These are phyloP conservation scores for Eubasilissa regina DNA, from an alignment of 1,140 invertebrate species.

Conservation along the genomic window DNA sequence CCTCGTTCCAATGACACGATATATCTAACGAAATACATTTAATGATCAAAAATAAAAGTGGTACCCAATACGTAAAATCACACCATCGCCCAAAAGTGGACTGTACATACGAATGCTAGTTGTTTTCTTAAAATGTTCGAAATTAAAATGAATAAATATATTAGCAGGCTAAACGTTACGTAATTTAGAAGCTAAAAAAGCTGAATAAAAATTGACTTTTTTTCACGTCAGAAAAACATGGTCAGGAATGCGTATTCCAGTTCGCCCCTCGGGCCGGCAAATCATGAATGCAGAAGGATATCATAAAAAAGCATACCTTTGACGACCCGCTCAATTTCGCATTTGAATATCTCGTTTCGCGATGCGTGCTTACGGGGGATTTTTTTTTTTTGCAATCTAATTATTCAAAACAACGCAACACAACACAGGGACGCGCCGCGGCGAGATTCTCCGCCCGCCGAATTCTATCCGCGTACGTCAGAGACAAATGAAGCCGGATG, in stretches of 20 bases:
- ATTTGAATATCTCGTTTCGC: slow-evolving; percentile 36
- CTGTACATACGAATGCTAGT: too few species aligned
- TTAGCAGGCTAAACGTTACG: too few species aligned
- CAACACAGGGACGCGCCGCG: background rate
- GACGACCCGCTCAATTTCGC: slow-evolving; percentile 31
- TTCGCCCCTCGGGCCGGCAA: slow-evolving; percentile 15
- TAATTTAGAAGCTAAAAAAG: too few species aligned
- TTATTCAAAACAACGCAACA: slow-evolving; percentile 27
- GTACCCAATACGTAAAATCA: too few species aligned
- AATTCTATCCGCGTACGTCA: slow-evolving; percentile 31
- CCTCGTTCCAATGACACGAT: too few species aligned
- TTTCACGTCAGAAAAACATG: too few species aligned
- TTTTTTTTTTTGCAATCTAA: slow-evolving; percentile 35
- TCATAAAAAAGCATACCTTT: slow-evolving; percentile 22
- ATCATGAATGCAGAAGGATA: slow-evolving; percentile 36
- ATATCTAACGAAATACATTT: too few species aligned
- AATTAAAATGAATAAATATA: too few species aligned
- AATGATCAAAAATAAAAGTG: too few species aligned
- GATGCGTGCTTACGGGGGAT: slow-evolving; percentile 22
- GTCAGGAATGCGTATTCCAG: background rate
- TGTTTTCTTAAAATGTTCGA: too few species aligned
- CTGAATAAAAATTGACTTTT: too few species aligned
- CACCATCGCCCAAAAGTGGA: too few species aligned
- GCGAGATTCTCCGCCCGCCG: background rate
- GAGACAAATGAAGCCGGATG: slow-evolving; percentile 33